Evolutionary conservation across 35 echinoderm and acorn worm species (phyloP), one percentile per base, ranked within the genome.

Genomic region (Chiridota heheva): DNA sequence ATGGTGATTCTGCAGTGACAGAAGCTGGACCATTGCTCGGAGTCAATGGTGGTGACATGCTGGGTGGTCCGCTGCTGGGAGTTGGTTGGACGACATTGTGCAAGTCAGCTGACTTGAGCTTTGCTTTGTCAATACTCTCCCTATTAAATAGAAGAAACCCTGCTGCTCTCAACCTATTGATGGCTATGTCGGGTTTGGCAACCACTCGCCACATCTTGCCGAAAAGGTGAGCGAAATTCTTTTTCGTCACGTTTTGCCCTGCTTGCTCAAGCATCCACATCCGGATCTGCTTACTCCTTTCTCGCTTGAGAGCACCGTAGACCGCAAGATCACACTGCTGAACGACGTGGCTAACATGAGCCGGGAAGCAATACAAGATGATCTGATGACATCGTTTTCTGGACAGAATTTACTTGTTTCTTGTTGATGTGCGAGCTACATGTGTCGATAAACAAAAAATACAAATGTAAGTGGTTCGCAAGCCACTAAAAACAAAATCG

Each of bases 251-350:
- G 45, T 32, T 64, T 35, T 71, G 46, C 40, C 82, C 89, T 29
- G 63, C 64, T 29, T 91, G 49, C 2, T 80, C 82, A 27, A 61
- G 41, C 44, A 68, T 61, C 34, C 48, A 91, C 8, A 55, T 60
- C 30, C 58, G 81, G 18, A 86, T 76, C 42, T 63, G 44, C 25
- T 46, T 70, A 39, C 61, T 58, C 89, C 82, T 86, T 34, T 40
- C 37, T 37, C 49, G 42, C 67, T 91, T 91, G 17, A 91, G 32
- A 57, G 82, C 42, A 36, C 69, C 63, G 76, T 65, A 91, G 22
- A 91, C 47, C 41, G 59, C 31, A 36, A 91, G 60, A 72, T 86
- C 89, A 30, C 82, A 86, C 2, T 81, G 89, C 37, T 91, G 89
- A 2, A 91, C 58, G 26, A 90, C 72, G 53, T 90, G 88, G 22